Evolutionary conservation across 2,888 invertebrate genomes (phyloP).

Genomic region (Lasioglossum leucozonium): DNA sequence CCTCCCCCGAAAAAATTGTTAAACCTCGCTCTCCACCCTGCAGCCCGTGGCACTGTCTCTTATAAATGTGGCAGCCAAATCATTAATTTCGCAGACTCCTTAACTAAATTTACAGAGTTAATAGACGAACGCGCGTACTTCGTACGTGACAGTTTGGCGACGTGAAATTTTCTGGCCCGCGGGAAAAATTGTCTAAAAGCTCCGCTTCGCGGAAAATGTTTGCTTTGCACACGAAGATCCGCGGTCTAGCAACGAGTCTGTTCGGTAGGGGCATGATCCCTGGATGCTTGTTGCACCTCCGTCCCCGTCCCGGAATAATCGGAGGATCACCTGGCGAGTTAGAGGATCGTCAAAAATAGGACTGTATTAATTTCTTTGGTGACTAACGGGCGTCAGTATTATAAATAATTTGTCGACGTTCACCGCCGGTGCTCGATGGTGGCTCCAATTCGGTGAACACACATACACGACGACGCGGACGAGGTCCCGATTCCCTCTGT

Average conservation of each 20-base stretch:
- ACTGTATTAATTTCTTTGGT: conserved; percentile 19
- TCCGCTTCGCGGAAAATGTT: neutral
- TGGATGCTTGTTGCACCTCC: conserved; percentile 1
- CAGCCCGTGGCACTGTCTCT: rapidly evolving
- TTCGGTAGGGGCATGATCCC: neutral
- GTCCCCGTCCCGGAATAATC: conserved; percentile 15
- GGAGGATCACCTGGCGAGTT: conserved; percentile 21
- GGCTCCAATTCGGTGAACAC: neutral
- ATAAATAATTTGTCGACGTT: conserved; percentile 20
- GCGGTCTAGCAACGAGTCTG: neutral
- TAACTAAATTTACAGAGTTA: neutral
- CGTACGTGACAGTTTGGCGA: neutral
- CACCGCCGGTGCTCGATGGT: neutral
- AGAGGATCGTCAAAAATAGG: conserved; percentile 17
- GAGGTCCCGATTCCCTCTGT: neutral
- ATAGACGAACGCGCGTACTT: neutral
- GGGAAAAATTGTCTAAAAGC: neutral
- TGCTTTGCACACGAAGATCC: neutral
- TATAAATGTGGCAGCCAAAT: neutral
- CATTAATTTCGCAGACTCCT: neutral
- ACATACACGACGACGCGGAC: neutral
- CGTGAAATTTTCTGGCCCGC: neutral
- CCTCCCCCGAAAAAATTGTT: neutral
- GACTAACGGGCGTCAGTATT: conserved; percentile 21
- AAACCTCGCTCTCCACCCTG: neutral